Evolutionary conservation across 2,113 vertebrate species (phyloP), one percentile per base, ranked within the genome.

Genomic region (Pelobates fuscus): DNA sequence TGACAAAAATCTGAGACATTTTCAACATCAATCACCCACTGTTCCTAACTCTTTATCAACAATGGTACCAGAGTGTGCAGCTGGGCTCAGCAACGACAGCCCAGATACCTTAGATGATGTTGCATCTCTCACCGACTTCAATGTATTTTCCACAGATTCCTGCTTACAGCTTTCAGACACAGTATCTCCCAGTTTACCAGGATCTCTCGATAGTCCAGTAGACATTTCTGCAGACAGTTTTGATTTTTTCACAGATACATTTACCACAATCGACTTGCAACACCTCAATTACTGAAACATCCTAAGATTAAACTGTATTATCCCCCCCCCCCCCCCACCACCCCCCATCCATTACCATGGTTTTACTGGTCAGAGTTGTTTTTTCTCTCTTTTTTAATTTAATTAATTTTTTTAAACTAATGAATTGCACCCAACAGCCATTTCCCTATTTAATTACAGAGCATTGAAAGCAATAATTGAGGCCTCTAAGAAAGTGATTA

Each of bases 1-100:
- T 96, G 96, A 97, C 90, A 98, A 96, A 96, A 94, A 97, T 95
- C 86, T 92, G 85, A 98, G 97, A 97, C 94, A 95, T 96, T 93
- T 97, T 89, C 89, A 92, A 79, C 91, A 92, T 81, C 88, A 91
- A 87, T 93, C 96, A 86, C 94, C 95, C 92, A 94, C 94, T 91
- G 94, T 88, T 95, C 93, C 94, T 44, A 89, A 94, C 87, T 93
- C 92, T 87, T 88, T 88, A 84, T 88, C 94, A 87, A 96, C 95
- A 96, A 96, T 95, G 90, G 94, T 91, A 85, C 93, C 91, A 87
- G 95, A 96, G 91, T 95, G 94, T 90, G 94, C 94, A 93, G 94
- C 96, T 93, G 95, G 91, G 86, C 92, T 92, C 89, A 95, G 98
- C 94, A 97, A 95, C 95, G 92, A 93, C 85, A 81, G 90, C 84